Evolutionary conservation across 2,888 invertebrate genomes (phyloP).

Genomic region (Morinoia aosen): DNA sequence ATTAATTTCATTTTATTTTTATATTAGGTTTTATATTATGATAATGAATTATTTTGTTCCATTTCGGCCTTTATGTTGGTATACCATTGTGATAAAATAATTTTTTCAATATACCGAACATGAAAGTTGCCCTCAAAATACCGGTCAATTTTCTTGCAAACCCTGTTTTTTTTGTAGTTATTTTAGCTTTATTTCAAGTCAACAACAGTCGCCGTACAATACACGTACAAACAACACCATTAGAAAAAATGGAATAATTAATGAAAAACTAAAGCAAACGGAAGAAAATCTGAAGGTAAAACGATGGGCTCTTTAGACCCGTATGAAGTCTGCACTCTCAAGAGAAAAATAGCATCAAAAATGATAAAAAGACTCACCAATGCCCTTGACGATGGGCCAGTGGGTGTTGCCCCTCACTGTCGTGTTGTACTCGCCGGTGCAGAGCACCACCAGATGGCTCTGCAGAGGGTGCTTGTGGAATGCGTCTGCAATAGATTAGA

Average conservation of each 20-base stretch:
- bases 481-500: constrained; percentile 83
- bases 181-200: background rate
- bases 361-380: constrained; percentile 70
- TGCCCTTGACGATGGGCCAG: constrained; percentile 90
- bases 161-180: background rate
- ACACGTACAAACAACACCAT: background rate
- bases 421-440: constrained; percentile 92
- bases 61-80: background rate
- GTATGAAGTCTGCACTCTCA: background rate
- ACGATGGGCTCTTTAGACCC: background rate
- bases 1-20: background rate
- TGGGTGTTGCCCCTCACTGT: constrained; percentile 84
- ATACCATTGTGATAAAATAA: no score
- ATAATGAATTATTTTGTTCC: background rate
- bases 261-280: no score
- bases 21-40: background rate
- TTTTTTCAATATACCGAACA: no score
- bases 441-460: constrained; percentile 89
- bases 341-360: background rate
- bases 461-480: constrained; percentile 91
- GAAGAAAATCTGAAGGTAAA: background rate
- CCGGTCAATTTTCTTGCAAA: background rate
- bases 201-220: background rate
- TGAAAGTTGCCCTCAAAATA: background rate
- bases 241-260: background rate